Evolutionary conservation across 1,140 invertebrate genomes (phyloP), one percentile per base, ranked within the genome.

Genomic region (Carposina sasakii): DNA sequence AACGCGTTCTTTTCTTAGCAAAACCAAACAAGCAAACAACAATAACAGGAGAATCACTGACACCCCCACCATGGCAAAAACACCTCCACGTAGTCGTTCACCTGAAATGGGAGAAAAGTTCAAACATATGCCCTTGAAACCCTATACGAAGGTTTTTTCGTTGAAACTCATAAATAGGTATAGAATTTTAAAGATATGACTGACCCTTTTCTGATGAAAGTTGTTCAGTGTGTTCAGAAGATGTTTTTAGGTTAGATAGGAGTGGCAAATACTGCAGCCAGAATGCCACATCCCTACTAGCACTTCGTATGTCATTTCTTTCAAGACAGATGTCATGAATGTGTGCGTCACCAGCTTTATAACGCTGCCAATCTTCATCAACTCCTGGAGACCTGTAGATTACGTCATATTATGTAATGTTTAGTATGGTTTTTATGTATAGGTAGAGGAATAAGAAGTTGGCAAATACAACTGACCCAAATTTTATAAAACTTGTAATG

Each of bases 401-500:
- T 85, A 12, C 6, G 24, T 28, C 24, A 28, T 28, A 6, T 28
- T 28, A 6, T 12, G 12, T 28, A 6, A 28, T 28, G 6, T 28
- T 12, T 28, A 28, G 6, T 28, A 6, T 28, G 24, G 24, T 28
- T 28, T 28, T 26, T 26, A 26, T 5, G 24, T 12, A 26, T 26
- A 6, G 24, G 12, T 6, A 6, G 81, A 1, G 76, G 81, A 47
- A 49, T 57, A 59, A 37, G 26, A 34, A 50, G 13, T 17, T 44
- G 15, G 47, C 9, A 19, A 33, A 34, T 30, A 51, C 63, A 6
- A 26, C 24, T 26, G 24, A 89, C 89, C 90, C 90, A 68, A 83
- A 86, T 57, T 86, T 89, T 1, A 90, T 81, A 54, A 91, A 92
- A 65, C 89, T 90, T 1, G 82, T 74, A 67, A 90, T 86, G 47